phyloP scores from a whole-genome alignment of 2,888 invertebrate species.

The Acleris laterana region DNA sequence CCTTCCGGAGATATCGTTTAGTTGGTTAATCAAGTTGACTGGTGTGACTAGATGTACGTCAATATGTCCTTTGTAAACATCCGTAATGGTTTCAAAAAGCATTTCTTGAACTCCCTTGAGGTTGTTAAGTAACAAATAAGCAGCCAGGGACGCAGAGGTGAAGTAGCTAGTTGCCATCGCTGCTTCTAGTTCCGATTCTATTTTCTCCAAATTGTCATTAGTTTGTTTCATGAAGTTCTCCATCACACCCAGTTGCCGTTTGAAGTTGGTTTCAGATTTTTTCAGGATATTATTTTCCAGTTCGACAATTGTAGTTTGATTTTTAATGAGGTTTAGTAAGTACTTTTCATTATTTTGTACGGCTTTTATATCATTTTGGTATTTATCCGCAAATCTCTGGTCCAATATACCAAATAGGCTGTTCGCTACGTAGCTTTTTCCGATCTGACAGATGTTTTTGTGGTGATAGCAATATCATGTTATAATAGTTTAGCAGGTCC shows the following conservation, averaged over 20 bases:
- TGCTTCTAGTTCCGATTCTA: constrained; percentile 2
- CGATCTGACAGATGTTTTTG: constrained; percentile 22
- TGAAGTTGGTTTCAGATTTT: constrained; percentile 9
- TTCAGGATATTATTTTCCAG: constrained; percentile 35
- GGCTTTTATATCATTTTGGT: constrained; percentile 29
- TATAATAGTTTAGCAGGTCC: constrained; percentile 25
- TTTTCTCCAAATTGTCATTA: constrained; percentile 6
- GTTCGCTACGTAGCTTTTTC: constrained; percentile 20
- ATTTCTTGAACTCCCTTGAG: constrained; percentile 38
- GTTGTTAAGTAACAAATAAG: constrained; percentile 27
- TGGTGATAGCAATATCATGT: constrained; percentile 24
- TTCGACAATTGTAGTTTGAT: constrained; percentile 35
- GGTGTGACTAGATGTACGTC: too few relatives aligned
- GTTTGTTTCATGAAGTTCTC: constrained; percentile 27
- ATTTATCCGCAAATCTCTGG: constrained; percentile 33
- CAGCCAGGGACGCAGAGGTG: constrained; percentile 27
- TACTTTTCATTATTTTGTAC: constrained; percentile 32
- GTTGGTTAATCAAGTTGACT: constrained; percentile 34
- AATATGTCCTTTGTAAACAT: constrained; percentile 41
- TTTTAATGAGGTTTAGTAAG: constrained; percentile 27
- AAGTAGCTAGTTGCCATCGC: constrained; percentile 30
- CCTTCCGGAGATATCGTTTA: constrained; percentile 36
- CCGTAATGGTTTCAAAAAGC: constrained; percentile 40
- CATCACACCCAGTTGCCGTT: neutral
- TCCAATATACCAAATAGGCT: constrained; percentile 37